Base-by-base conservation (phyloP, 2,113 vertebrate species). In the Salvelinus namaycush region DNA sequence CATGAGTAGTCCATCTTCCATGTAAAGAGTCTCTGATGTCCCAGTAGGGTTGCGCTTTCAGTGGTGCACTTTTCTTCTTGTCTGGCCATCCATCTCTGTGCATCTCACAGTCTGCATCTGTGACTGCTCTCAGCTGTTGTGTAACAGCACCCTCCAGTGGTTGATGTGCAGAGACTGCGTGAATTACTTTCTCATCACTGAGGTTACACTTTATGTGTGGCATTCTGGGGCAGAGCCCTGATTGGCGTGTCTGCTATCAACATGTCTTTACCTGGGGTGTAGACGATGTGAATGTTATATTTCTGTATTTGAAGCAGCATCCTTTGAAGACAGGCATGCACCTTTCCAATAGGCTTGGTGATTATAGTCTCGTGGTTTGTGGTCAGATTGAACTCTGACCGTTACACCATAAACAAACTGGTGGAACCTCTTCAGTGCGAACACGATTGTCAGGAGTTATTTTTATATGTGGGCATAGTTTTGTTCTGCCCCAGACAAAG, bases 311-410 rank as follows among this genome's bases (percentile, higher is more conserved):
- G 39, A 44, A 44, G 39, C 39, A 44, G 29, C 29, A 71, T 72
- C 44, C 68, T 54, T 22, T 77, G 59, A 20, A 70, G 59, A 5
- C 12, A 20, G 29, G 49, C 75, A 5, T 31, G 39, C 12, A 29
- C 68, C n/a, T 59, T 72, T 44, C 39, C 9, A 44, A 44, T 44
- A 44, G 39, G 8, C 9, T 44, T 44, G 39, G 39, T 44, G 39
- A 70, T 66, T 34, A 75, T 76, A 59, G 29, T 48, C 20, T 75
- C 49, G 57, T 31, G 14, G 73, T 44, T 80, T 79, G 73, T 75
- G 72, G 29, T 82, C 62, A 71, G 24, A 49, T 24, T 79, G 60
- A 24, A 72, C 72, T 22, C 4, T 70, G 20, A 48, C 39, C 18
- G 29, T 2, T 8, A 48, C 34, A 44, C 68, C 66, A 51, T 76